phyloP scores from a whole-genome alignment of 2,113 vertebrate genomes.

The Gymnogyps californianus region DNA sequence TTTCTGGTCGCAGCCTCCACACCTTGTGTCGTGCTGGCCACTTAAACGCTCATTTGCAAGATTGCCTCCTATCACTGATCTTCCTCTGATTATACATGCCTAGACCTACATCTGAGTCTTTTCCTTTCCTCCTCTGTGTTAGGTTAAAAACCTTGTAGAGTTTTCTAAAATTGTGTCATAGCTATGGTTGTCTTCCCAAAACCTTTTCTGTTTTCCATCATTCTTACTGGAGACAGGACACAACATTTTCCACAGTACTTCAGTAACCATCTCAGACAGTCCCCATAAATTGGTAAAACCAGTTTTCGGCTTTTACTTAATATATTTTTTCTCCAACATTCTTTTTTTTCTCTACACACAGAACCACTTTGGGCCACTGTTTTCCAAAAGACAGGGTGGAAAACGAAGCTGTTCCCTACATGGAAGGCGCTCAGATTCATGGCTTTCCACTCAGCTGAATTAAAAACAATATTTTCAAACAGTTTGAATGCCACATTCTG shows the following conservation, averaged over 20 bases:
- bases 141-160: background rate
- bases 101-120: too few relatives aligned
- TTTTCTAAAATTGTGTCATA: background rate
- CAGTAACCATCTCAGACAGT: background rate
- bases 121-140: background rate
- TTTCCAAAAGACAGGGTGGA: background rate
- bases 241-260: background rate
- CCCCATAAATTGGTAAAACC: background rate
- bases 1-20: background rate
- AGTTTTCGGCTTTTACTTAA: background rate
- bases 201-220: background rate
- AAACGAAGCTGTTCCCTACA: too few relatives aligned
- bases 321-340: background rate
- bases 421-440: fast-evolving
- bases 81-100: background rate
- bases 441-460: background rate
- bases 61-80: background rate
- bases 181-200: background rate
- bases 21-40: too few relatives aligned
- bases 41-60: background rate
- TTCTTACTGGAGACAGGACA: too few relatives aligned
- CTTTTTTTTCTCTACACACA: background rate
- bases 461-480: background rate
- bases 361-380: too few relatives aligned
- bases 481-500: background rate